Percentiles rank a stretch among this genome's conserved stretches.
These are phyloP conservation scores for Lucifuga dentata DNA, from an alignment of 2,113 vertebrate species.

Conservation along the genomic window DNA sequence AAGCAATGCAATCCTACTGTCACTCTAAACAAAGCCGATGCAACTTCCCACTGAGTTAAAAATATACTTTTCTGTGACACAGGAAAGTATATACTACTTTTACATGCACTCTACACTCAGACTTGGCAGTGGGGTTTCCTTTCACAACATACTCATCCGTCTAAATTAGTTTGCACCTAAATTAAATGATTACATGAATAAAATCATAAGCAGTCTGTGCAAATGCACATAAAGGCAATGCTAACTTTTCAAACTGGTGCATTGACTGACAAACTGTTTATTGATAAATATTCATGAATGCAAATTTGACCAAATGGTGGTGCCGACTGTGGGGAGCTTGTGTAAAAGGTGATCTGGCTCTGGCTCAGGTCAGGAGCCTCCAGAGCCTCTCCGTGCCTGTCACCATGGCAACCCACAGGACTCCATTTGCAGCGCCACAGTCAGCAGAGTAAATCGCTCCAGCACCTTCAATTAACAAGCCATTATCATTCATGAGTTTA, in stretches of 20 bases:
- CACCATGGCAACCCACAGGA: constrained; percentile 67
- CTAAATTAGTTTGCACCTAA: not conserved
- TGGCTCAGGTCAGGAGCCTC: constrained; percentile 62
- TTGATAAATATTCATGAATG: constrained; percentile 64
- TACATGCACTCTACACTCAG: too few relatives aligned
- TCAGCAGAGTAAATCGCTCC: constrained; percentile 58
- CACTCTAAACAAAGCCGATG: too few relatives aligned
- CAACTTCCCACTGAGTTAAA: too few relatives aligned
- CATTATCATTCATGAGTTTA: constrained; percentile 80
- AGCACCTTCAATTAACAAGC: constrained; percentile 74
- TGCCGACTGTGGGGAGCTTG: constrained; percentile 20
- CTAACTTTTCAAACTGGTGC: constrained; percentile 33
- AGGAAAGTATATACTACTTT: too few relatives aligned
- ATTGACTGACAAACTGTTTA: constrained; percentile 19
- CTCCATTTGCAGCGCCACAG: constrained; percentile 67
- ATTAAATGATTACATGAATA: not conserved
- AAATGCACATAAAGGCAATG: not conserved
- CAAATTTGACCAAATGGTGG: constrained; percentile 50
- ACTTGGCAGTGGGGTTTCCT: too few relatives aligned
- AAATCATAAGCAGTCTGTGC: not conserved
- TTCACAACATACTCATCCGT: too few relatives aligned
- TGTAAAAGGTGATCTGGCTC: constrained; percentile 59
- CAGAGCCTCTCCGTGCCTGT: constrained; percentile 49
- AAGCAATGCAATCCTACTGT: too few relatives aligned
- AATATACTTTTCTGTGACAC: too few relatives aligned